phyloP scores from a whole-genome alignment of 2,888 invertebrate genomes.

The Nymphalis c-album region DNA sequence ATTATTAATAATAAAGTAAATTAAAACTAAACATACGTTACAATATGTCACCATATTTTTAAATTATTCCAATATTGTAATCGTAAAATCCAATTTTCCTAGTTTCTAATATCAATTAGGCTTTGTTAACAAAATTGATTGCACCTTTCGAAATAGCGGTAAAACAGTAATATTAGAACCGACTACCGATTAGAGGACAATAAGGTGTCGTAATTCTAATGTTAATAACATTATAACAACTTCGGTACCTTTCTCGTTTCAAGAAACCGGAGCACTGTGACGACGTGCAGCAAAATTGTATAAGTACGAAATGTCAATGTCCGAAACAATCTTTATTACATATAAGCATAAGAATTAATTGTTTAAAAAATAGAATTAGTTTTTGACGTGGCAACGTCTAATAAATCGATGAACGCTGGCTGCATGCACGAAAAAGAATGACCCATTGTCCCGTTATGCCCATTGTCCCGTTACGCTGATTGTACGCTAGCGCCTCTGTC shows the following conservation, averaged over 20 bases:
- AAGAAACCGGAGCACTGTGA: slow-evolving; percentile 24
- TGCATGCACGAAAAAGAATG: too few relatives aligned
- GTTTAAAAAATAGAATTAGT: too few relatives aligned
- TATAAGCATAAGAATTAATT: too few relatives aligned
- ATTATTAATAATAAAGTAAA: too few relatives aligned
- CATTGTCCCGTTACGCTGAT: too few relatives aligned
- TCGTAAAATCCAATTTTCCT: not conserved
- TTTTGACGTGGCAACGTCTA: too few relatives aligned
- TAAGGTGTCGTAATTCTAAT: slow-evolving; percentile 69
- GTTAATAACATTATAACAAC: slow-evolving; percentile 74
- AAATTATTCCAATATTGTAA: not conserved
- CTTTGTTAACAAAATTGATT: slow-evolving; percentile 22
- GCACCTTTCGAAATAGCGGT: slow-evolving; percentile 20
- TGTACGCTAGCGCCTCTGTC: too few relatives aligned
- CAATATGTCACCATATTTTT: not conserved
- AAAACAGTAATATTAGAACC: slow-evolving; percentile 15
- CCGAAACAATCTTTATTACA: too few relatives aligned
- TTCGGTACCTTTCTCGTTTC: slow-evolving; percentile 27
- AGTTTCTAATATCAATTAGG: slow-evolving; percentile 21
- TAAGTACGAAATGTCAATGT: slow-evolving; percentile 13
- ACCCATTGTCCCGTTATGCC: too few relatives aligned
- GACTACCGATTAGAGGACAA: slow-evolving; percentile 52
- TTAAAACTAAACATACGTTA: too few relatives aligned
- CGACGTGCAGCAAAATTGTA: not conserved
- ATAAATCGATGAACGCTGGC: too few relatives aligned